Evolutionary conservation across 2,113 vertebrate genomes (phyloP).

Genomic region (Pachyramphus minor): DNA sequence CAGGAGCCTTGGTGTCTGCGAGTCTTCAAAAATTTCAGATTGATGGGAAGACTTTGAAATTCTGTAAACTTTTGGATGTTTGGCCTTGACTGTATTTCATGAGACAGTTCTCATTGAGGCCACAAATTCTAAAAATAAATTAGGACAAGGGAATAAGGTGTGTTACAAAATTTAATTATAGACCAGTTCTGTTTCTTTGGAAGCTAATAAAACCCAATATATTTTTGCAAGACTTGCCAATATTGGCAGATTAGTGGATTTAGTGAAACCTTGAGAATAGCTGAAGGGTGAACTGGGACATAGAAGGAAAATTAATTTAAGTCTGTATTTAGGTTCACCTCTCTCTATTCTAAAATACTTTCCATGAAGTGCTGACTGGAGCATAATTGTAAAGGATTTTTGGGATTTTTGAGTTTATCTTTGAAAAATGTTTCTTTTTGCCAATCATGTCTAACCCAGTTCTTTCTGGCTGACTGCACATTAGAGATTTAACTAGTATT

Average conservation of each 20-base stretch:
- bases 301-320: neutral
- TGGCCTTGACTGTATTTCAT: neutral
- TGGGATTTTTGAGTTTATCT: neutral
- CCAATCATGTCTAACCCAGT: neutral
- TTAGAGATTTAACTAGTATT: neutral
- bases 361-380: neutral
- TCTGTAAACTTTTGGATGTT: neutral
- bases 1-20: accelerated
- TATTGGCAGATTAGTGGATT: neutral
- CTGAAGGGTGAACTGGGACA: neutral
- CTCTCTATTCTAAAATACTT: neutral
- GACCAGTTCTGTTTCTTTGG: neutral
- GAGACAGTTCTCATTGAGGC: neutral
- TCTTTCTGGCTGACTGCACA: neutral
- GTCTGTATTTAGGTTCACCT: neutral
- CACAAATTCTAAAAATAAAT: neutral
- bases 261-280: neutral
- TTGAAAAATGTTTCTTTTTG: neutral
- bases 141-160: neutral
- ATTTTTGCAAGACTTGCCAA: neutral
- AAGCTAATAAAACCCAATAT: neutral
- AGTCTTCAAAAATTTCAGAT: neutral
- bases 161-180: neutral
- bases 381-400: neutral
- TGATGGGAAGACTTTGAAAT: neutral